Percentiles rank a stretch among this genome's conserved stretches.
Conservation (phyloP, 1,140 invertebrate species). For the Contarinia nasturtii region DNA sequence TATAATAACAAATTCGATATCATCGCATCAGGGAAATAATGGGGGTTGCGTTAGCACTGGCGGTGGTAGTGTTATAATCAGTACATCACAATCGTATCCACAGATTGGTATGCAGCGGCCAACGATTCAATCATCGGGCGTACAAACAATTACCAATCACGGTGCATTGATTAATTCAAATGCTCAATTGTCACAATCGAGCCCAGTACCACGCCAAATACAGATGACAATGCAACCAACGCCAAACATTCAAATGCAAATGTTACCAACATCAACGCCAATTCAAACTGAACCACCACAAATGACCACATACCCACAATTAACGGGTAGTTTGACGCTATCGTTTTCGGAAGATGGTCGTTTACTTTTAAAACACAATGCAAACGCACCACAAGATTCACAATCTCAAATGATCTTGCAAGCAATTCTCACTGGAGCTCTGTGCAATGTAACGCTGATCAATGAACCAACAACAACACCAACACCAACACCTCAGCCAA, state of each 20-base stretch:
- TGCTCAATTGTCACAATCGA: neutral
- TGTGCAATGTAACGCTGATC: conserved; percentile 23
- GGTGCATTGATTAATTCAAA: neutral
- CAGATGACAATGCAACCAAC: conserved; percentile 1
- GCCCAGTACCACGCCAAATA: neutral
- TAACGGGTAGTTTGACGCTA: conserved; percentile 19
- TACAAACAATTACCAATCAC: neutral
- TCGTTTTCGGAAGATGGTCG: conserved; percentile 21
- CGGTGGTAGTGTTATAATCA: conserved; percentile 4
- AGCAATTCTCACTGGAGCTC: conserved; percentile 18
- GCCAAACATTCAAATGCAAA: conserved; percentile 3
- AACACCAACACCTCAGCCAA: neutral
- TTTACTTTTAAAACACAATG: conserved; percentile 19
- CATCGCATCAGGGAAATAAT: neutral
- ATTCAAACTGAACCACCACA: conserved; percentile 6
- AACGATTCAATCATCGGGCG: conserved; percentile 5
- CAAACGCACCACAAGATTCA: conserved; percentile 20
- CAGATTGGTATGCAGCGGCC: conserved; percentile 6
- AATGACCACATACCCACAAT: conserved; percentile 16
- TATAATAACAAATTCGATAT: neutral
- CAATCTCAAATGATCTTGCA: conserved; percentile 22
- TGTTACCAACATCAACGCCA: neutral
- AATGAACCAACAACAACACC: conserved; percentile 16
- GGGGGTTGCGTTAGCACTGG: conserved; percentile 5
- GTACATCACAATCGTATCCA: conserved; percentile 1